Base-by-base conservation (phyloP, 2,797 vertebrate species). In the Betta splendens region DNA sequence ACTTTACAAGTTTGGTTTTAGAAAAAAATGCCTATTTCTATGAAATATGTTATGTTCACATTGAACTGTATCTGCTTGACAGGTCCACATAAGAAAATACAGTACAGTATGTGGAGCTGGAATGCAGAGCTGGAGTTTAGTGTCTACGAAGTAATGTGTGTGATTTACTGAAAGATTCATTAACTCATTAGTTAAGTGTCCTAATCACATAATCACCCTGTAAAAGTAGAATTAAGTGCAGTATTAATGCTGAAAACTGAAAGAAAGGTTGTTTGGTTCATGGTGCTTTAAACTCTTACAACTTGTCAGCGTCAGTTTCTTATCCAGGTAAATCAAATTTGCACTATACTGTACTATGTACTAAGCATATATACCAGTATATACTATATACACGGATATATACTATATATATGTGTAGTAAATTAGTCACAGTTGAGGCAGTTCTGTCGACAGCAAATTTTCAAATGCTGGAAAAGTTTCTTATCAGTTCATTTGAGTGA, bases 401-500 rank as follows among this genome's bases (percentile, higher is more conserved):
- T n/a, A n/a, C n/a, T n/a, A n/a, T n/a, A n/a, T n/a, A n/a, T n/a
- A n/a, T n/a, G n/a, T n/a, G n/a, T n/a, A n/a, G n/a, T 22, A 53
- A 72, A 75, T 77, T 36, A 69, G 62, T 61, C 60, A 69, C 38
- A 33, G 38, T 67, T 75, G 39, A 48, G 64, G 45, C 63, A 74
- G 62, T 76, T 61, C 62, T 81, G 75, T 70, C 49, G 44, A 69
- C 64, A 57, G 73, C 53, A 76, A 78, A 68, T 69, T 79, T 71
- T 67, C 51, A 68, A 64, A 72, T 61, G 71, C 64, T 80, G 81
- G 72, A 76, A 85, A 85, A 79, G 74, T 85, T 87, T 82, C 83
- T 89, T 91, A 92, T 92, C 90, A 72, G 57, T 84, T 76, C 58
- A 77, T 85, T 88, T 85, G 70, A 84, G 80, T 69, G 76, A 90